Base-by-base conservation (phyloP, 2,113 vertebrate genomes). In the Bombycilla garrulus region DNA sequence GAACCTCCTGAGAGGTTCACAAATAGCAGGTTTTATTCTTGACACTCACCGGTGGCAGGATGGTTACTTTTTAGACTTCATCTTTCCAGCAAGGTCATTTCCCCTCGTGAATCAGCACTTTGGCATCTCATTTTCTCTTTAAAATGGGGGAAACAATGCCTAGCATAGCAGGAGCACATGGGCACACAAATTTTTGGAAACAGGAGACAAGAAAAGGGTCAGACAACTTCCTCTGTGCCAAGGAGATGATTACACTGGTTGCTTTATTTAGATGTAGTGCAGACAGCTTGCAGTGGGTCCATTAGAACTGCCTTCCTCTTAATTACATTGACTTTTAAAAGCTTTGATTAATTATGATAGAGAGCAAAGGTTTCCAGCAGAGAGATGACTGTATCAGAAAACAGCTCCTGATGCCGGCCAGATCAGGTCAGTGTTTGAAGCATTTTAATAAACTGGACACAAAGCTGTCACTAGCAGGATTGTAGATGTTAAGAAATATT, bases 291-390 rank as follows among this genome's bases (percentile, higher is more conserved):
- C 61, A 40, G 80, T 64, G 90, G 74, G 71, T 81, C 81, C 54
- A 35, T 70, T 58, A 95, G 51, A 92, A 85, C 17, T 81, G 23
- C 9, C 42, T 38, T 74, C 15, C 57, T 93, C 74, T 95, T 93
- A 95, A 95, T 95, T 85, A 76, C 42, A 76, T 22, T 40, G 26
- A 92, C 26, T 96, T 92, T 82, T 66, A 65, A 93, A 95, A 94
- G 29, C 69, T 79, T 89, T 95, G 61, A 86, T 89, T 69, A 95
- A 92, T 95, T 90, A 87, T 4, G 3, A 51, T 42, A 60, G 40
- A 76, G 64, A n/a, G 31, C 48, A 88, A 96, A 94, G 38, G 36
- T 92, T 93, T 66, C 28, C 17, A 91, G 65, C 18, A 45, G 50
- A 88, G 48, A 58, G 4, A 64, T 71, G 86, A 79, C 47, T 80